phyloP scores from a whole-genome alignment of 2,888 invertebrate genomes.

The Trichopoda pennipes region DNA sequence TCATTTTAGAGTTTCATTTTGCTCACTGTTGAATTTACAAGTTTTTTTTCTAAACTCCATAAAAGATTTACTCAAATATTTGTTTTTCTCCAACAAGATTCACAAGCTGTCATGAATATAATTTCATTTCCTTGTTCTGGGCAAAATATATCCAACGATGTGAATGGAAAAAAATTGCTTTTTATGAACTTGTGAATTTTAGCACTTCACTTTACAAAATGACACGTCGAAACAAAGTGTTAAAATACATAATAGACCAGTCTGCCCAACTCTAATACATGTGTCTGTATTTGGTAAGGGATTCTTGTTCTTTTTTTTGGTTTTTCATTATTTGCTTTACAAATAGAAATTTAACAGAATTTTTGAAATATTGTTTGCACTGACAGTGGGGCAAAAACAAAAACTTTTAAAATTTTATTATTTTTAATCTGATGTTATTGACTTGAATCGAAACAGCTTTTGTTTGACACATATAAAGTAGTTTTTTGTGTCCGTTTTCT shows the following conservation, averaged over 20 bases:
- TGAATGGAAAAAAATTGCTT: conserved; percentile 16
- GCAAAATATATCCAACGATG: not conserved
- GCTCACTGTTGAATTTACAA: not conserved
- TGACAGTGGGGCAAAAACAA: conserved; percentile 33
- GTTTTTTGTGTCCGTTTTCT: too few species aligned
- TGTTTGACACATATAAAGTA: too few species aligned
- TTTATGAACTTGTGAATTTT: conserved; percentile 63
- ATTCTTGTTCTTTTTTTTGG: not conserved
- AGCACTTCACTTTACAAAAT: conserved; percentile 53
- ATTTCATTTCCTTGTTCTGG: conserved; percentile 32
- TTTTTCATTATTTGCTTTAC: not conserved
- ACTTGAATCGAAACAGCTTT: too few species aligned
- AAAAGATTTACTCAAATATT: not conserved
- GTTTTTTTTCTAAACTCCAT: not conserved
- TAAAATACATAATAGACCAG: conserved; percentile 44
- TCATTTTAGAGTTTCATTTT: not conserved
- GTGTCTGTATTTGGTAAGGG: conserved; percentile 5
- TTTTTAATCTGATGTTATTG: too few species aligned
- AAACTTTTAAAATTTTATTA: not conserved
- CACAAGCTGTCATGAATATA: conserved; percentile 27
- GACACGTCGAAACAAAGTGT: conserved; percentile 49
- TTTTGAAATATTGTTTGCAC: not conserved
- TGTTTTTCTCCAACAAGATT: conserved; percentile 20
- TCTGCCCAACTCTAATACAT: not conserved
- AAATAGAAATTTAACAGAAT: conserved; percentile 19